Percentiles rank a stretch among this genome's conserved stretches.
These are phyloP conservation scores for Atrina japonica DNA, from an alignment of 2,888 invertebrate genomes.

Conservation along the genomic window DNA sequence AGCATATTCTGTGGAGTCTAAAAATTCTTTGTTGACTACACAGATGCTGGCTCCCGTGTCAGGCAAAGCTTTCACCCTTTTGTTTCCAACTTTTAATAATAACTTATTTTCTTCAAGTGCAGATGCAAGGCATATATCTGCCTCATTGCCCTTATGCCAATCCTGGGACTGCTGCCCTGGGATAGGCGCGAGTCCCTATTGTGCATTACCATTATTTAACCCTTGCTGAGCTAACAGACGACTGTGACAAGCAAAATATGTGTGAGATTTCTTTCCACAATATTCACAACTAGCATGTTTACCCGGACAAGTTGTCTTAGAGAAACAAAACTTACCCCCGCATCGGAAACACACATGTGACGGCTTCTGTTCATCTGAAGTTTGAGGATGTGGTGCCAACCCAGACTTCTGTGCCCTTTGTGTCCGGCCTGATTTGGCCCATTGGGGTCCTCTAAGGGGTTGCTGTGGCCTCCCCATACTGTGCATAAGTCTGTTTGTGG, in stretches of 20 bases:
- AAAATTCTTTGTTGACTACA: slow-evolving; percentile 8
- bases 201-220: background rate
- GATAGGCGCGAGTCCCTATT: slow-evolving; percentile 28
- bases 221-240: background rate
- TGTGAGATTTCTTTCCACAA: slow-evolving; percentile 7
- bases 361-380: too few species aligned
- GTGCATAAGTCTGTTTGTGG: too few species aligned
- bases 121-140: background rate
- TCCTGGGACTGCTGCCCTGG: slow-evolving; percentile 12
- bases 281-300: background rate
- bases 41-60: slow-evolving; percentile 26
- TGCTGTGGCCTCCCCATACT: too few species aligned
- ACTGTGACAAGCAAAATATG: background rate
- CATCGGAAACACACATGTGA: background rate
- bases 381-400: background rate
- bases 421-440: background rate
- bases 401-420: background rate
- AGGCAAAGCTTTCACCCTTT: slow-evolving; percentile 10
- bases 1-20: slow-evolving; percentile 1
- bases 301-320: slow-evolving; percentile 12
- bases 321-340: slow-evolving; percentile 22
- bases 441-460: too few species aligned
- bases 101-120: slow-evolving; percentile 14
- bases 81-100: background rate
- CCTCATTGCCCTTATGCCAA: slow-evolving; percentile 8